Evolutionary conservation across 2,797 vertebrate genomes (phyloP).

Genomic region (Mastacembelus armatus): DNA sequence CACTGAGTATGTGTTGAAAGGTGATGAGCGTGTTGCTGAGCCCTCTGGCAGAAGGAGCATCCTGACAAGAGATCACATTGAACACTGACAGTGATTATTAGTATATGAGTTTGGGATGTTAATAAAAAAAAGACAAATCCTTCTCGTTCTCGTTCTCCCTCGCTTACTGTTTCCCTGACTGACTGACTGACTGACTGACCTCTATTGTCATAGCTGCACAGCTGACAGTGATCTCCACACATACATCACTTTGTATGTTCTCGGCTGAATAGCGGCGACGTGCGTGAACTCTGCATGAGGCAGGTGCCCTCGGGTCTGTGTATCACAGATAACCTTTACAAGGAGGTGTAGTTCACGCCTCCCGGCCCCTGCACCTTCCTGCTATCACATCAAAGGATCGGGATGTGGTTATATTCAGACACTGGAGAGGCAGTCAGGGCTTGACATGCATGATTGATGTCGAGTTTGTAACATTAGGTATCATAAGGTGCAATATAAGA

Average conservation of each 20-base stretch:
- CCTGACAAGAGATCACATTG: constrained; percentile 75
- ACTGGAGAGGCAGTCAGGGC: constrained; percentile 69
- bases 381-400: constrained; percentile 80
- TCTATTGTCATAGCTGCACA: constrained; percentile 73
- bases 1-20: constrained; percentile 63
- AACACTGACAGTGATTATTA: constrained; percentile 75
- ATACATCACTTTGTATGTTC: constrained; percentile 77
- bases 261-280: constrained; percentile 61
- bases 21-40: constrained; percentile 64
- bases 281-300: constrained; percentile 66
- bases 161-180: constrained; percentile 51
- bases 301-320: constrained; percentile 80
- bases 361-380: constrained; percentile 66
- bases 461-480: constrained; percentile 77
- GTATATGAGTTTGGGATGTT: constrained; percentile 60
- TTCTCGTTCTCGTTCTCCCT: constrained; percentile 39
- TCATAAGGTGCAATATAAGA: constrained; percentile 79
- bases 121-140: constrained; percentile 55
- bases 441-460: constrained; percentile 82
- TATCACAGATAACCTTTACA: constrained; percentile 84
- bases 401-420: constrained; percentile 78
- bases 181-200: constrained; percentile 80
- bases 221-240: constrained; percentile 77
- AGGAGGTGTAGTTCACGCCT: constrained; percentile 79
- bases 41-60: constrained; percentile 72